Evolutionary conservation across 2,797 vertebrate species (phyloP).

Genomic region (Streptopelia turtur): DNA sequence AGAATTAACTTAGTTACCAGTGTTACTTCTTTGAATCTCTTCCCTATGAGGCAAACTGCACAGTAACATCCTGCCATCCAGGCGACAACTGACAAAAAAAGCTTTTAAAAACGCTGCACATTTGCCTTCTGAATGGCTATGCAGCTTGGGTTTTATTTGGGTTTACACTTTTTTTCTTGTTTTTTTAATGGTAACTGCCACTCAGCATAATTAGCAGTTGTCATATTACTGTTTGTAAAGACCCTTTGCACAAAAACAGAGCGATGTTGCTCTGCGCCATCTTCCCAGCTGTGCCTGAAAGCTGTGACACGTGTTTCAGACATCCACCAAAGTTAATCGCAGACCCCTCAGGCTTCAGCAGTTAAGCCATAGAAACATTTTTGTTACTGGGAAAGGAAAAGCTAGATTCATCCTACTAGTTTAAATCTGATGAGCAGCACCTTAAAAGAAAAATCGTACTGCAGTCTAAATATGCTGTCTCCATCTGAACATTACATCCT

Average conservation of each 20-base stretch:
- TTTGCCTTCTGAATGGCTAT: constrained; percentile 29
- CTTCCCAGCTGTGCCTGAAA: constrained; percentile 45
- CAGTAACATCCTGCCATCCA: constrained; percentile 16
- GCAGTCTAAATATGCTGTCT: neutral
- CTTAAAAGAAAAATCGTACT: neutral
- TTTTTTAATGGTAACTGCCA: constrained; percentile 18
- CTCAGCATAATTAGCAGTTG: constrained; percentile 54
- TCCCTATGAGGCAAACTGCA: neutral
- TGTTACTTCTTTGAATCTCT: neutral
- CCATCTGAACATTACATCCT: neutral
- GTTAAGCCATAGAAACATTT: neutral
- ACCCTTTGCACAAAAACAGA: neutral
- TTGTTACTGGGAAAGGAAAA: neutral
- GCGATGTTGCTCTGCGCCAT: neutral
- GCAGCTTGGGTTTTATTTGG: neutral
- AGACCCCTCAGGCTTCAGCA: neutral
- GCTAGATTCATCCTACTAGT: neutral
- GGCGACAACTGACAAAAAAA: neutral
- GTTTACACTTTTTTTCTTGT: neutral
- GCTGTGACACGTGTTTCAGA: neutral
- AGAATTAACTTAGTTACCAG: neutral
- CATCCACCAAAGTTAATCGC: constrained; percentile 24
- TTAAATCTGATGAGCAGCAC: neutral
- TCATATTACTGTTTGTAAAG: constrained; percentile 32
- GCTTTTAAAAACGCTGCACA: constrained; percentile 1